Conservation (phyloP, 2,888 invertebrate species). For the Chloroclystis v-ata region DNA sequence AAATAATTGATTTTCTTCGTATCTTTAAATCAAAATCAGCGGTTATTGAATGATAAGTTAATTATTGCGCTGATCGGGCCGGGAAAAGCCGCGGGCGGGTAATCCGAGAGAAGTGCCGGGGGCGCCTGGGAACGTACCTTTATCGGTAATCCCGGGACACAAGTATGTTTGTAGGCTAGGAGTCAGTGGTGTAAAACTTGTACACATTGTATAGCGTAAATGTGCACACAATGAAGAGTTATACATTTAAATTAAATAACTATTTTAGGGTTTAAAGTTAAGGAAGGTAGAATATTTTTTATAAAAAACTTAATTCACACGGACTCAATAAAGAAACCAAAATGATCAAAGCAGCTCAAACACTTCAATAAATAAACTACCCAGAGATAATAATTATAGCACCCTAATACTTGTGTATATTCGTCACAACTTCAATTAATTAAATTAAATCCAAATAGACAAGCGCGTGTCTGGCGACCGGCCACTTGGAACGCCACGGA, state of each 20-base stretch:
- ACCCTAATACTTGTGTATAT: conserved; percentile 33
- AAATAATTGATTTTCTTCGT: too few relatives aligned
- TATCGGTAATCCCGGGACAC: conserved; percentile 38
- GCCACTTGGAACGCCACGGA: conserved; percentile 56
- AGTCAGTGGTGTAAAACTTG: too few relatives aligned
- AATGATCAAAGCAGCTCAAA: too few relatives aligned
- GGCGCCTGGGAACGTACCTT: conserved; percentile 55
- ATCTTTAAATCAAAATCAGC: conserved; percentile 1
- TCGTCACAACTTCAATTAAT: conserved; percentile 54
- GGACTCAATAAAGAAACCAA: too few relatives aligned
- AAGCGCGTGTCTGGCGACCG: conserved; percentile 59
- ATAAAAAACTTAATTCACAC: too few relatives aligned
- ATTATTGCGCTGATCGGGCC: conserved; percentile 29
- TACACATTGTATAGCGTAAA: too few relatives aligned
- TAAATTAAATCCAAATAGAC: conserved; percentile 67
- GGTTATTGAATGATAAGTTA: conserved; percentile 7
- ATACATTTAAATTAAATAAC: too few relatives aligned
- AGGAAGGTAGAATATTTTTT: too few relatives aligned
- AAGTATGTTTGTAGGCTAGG: conserved; percentile 21
- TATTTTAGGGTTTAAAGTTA: too few relatives aligned
- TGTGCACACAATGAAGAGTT: too few relatives aligned
- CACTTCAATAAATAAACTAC: conserved; percentile 4
- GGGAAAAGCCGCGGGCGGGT: conserved; percentile 38
- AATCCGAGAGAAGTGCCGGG: conserved; percentile 69
- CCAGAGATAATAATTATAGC: conserved; percentile 31